phyloP scores from a whole-genome alignment of 2,113 vertebrate species.

The Promerops cafer region DNA sequence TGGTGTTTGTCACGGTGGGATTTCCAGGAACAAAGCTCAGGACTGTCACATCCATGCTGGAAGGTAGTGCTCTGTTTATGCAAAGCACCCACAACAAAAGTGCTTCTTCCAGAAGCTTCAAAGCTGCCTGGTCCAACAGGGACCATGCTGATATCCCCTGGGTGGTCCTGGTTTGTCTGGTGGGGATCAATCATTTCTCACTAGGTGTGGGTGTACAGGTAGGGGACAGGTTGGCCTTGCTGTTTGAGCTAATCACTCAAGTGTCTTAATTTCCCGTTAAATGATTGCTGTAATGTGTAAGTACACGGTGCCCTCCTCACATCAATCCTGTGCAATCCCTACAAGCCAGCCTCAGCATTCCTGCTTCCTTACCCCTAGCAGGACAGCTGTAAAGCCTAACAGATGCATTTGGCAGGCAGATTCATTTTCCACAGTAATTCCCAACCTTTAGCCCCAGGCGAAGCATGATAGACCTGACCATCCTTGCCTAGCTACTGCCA shows the following conservation, averaged over 20 bases:
- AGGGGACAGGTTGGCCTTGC: neutral
- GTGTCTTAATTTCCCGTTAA: neutral
- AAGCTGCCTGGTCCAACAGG: neutral
- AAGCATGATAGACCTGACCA: rapidly evolving
- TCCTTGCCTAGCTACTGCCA: neutral
- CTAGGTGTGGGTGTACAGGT: neutral
- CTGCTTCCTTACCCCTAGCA: neutral
- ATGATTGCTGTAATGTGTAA: neutral
- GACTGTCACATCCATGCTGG: neutral
- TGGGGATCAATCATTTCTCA: neutral
- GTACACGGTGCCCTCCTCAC: neutral
- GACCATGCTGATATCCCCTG: neutral
- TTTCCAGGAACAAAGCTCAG: neutral
- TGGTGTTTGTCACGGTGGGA: neutral
- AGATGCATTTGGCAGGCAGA: neutral
- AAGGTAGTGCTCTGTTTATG: neutral
- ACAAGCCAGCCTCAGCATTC: neutral
- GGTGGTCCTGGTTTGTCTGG: neutral
- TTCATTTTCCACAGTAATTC: neutral
- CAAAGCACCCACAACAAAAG: neutral
- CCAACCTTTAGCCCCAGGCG: neutral
- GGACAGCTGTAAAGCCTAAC: neutral
- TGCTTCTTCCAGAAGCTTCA: neutral
- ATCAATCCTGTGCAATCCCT: neutral
- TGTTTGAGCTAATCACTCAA: neutral